Conservation (phyloP, 2,113 vertebrate genomes). For the Chionis minor region DNA sequence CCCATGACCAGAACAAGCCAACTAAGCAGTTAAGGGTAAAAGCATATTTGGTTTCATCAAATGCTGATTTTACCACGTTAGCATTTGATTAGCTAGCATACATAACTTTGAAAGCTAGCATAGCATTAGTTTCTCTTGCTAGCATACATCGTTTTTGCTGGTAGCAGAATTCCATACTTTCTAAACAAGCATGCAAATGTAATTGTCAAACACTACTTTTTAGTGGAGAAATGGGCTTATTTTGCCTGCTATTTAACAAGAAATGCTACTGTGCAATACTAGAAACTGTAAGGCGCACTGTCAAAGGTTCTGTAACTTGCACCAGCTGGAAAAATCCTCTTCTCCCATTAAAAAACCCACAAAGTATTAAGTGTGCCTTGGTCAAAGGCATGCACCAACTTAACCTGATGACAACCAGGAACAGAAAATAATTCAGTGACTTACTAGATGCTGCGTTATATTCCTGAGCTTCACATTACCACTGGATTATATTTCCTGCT, state of each 20-base stretch:
- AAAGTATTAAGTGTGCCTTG: background rate
- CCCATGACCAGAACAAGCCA: background rate
- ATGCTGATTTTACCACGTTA: background rate
- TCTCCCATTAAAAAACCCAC: background rate
- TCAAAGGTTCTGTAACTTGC: background rate
- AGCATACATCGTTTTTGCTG: background rate
- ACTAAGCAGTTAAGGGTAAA: background rate
- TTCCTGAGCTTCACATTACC: constrained; percentile 47
- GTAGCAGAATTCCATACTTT: background rate
- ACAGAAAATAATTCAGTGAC: constrained; percentile 10
- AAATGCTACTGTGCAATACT: background rate
- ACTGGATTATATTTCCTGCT: constrained; percentile 38
- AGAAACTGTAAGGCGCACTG: background rate
- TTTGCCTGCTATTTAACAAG: background rate
- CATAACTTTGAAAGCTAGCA: background rate
- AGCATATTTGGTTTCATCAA: background rate
- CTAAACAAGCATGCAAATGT: background rate
- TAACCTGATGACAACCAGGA: background rate
- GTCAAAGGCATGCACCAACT: background rate
- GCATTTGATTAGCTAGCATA: background rate
- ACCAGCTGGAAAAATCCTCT: background rate
- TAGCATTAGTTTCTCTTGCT: background rate
- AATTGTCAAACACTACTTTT: background rate
- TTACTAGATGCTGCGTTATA: background rate
- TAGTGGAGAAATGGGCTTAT: background rate